Evolutionary conservation across 37 sponge, comb jelly and placozoan species (phyloP).

Genomic region (Bolinopsis microptera): DNA sequence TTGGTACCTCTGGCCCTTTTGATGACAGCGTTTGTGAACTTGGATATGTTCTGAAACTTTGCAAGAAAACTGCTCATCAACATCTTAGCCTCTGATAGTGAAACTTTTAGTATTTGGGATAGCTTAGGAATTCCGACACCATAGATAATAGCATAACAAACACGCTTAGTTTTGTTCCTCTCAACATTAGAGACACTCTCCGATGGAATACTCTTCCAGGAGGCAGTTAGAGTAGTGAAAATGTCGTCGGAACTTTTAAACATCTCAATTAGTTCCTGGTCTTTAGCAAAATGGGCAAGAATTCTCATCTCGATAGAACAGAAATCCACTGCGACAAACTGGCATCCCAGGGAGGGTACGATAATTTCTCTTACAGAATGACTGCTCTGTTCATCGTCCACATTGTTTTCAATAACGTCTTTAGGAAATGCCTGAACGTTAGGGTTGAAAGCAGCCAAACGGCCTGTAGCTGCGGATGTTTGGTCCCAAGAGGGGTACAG

Average conservation of each 20-base stretch:
- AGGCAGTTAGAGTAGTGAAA: slow-evolving; percentile 3
- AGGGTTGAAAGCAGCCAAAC: slow-evolving; percentile 24
- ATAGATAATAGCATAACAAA: slow-evolving; percentile 63
- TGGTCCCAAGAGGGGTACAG: slow-evolving; percentile 63
- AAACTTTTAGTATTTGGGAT: slow-evolving; percentile 19
- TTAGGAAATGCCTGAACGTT: slow-evolving; percentile 62
- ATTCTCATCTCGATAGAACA: slow-evolving; percentile 53
- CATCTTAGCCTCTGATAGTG: slow-evolving; percentile 12
- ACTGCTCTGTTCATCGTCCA: neutral
- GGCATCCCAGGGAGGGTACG: neutral
- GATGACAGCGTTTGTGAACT: slow-evolving; percentile 55
- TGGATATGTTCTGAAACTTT: slow-evolving; percentile 4
- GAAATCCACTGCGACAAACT: slow-evolving; percentile 48
- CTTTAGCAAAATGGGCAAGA: slow-evolving; percentile 55
- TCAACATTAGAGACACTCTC: neutral
- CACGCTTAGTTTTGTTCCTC: slow-evolving; percentile 20
- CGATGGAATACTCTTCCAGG: neutral
- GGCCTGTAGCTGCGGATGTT: slow-evolving; percentile 35
- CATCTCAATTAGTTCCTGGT: slow-evolving; percentile 55
- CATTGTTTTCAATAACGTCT: neutral
- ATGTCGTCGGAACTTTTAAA: neutral
- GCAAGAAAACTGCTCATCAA: slow-evolving; percentile 38
- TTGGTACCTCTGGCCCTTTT: slow-evolving; percentile 8
- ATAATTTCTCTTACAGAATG: neutral
- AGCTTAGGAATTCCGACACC: slow-evolving; percentile 48